Evolutionary conservation across 2,888 invertebrate species (phyloP).

Genomic region (Holacanthella duospinosa): DNA sequence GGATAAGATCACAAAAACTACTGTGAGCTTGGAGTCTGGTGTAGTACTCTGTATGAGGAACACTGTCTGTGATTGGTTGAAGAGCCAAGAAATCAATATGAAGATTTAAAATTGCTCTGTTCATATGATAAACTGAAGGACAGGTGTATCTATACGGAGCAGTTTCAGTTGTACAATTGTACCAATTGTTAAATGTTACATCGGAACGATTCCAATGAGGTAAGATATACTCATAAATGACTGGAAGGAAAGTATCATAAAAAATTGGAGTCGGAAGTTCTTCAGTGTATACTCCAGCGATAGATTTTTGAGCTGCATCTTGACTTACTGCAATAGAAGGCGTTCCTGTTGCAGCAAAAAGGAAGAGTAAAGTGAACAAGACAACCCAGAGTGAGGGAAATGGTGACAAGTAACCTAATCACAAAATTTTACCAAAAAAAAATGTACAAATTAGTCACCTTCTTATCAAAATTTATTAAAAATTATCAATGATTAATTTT

Average conservation of each 20-base stretch:
- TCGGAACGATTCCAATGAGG: slow-evolving; percentile 28
- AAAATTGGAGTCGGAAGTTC: slow-evolving; percentile 19
- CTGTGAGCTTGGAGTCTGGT: slow-evolving; percentile 7
- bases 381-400: not conserved
- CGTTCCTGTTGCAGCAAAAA: not conserved
- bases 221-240: slow-evolving; percentile 22
- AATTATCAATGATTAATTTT: not conserved
- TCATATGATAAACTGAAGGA: slow-evolving; percentile 31
- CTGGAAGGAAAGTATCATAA: slow-evolving; percentile 24
- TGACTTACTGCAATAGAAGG: not conserved
- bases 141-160: slow-evolving; percentile 29
- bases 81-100: slow-evolving; percentile 31
- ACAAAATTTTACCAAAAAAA: not conserved
- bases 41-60: slow-evolving; percentile 6
- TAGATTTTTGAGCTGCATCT: not conserved
- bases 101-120: slow-evolving; percentile 28
- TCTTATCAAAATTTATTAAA: not conserved
- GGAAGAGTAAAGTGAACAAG: not conserved
- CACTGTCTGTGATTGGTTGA: slow-evolving; percentile 15
- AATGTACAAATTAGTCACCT: not conserved
- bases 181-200: slow-evolving; percentile 31
- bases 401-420: not conserved
- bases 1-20: slow-evolving; percentile 29
- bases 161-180: slow-evolving; percentile 21
- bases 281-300: slow-evolving; percentile 16